Evolutionary conservation across 2,113 vertebrate genomes (phyloP), one percentile per base, ranked within the genome.

Genomic region (Anoura caudifer): DNA sequence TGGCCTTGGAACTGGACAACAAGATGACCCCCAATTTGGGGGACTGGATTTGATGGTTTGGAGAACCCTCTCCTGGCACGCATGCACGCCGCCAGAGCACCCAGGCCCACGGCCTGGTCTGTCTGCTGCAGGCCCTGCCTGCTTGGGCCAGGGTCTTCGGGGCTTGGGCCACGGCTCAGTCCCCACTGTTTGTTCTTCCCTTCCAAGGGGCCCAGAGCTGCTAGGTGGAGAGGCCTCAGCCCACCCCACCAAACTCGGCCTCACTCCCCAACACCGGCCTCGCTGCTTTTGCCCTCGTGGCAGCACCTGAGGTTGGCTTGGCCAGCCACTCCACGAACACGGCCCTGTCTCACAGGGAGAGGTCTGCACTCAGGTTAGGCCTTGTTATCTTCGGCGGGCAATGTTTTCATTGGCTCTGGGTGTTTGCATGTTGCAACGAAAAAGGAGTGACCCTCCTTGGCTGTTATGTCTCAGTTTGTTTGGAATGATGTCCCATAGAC

Each of bases 81-180:
- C 5, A 0, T 0, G 3, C 0, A 2, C 0, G 1, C 69, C 24
- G 0, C 76, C 24, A 0, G 31, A n/a, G 31, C 17, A 19, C 56
- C 63, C 13, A 16, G 31, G 77, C 33, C 24, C n/a, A 3, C 4
- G 77, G 19, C 33, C 12, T 7, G 4, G 13, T 50, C 52, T 17
- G 10, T 19, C 59, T 15, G 22, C 24, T 5, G 24, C 16, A 10
- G 33, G 26, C 16, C 28, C 52, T 31, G 38, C 75, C 54, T 2
- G 50, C 36, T 5, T 2, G 38, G n/a, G 28, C 13, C 77, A 26
- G 33, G 31, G 15, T 75, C 63, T 33, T 22, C 0, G 0, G 47
- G 15, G 43, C 36, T 5, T 2, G 33, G 31, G 28, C 13, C 76
- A 26, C 22, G 24, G 92, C 50, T 56, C 24, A 1, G 26, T 11